Evolutionary conservation across 2,797 vertebrate genomes (phyloP).

Genomic region (Echiichthys vipera): DNA sequence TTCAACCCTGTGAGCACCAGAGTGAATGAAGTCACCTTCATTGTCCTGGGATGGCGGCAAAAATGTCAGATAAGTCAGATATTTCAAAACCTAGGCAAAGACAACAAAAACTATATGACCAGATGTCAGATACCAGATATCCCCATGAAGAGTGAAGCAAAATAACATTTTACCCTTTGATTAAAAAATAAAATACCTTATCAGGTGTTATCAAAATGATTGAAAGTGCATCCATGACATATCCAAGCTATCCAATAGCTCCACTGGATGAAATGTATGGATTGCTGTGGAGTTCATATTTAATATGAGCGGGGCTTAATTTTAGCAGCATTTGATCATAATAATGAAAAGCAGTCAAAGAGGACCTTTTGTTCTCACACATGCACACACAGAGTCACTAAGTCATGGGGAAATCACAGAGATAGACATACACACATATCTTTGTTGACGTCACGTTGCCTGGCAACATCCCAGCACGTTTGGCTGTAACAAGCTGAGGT

Average conservation of each 20-base stretch:
- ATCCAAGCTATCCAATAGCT: conserved; percentile 1
- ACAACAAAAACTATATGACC: too few species aligned
- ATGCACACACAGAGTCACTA: conserved; percentile 15
- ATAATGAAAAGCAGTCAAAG: conserved; percentile 57
- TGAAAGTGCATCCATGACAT: not conserved
- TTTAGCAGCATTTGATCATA: conserved; percentile 62
- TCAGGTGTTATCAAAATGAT: not conserved
- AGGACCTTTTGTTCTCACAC: conserved; percentile 54
- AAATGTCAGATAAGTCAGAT: too few species aligned
- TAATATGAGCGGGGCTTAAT: conserved; percentile 50
- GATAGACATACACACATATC: conserved; percentile 55
- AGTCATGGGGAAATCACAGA: conserved; percentile 57
- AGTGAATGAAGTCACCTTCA: too few species aligned
- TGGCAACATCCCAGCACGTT: conserved; percentile 79
- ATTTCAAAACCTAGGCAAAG: too few species aligned
- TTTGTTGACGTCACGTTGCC: conserved; percentile 79
- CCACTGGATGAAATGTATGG: conserved; percentile 22
- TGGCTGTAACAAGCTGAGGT: conserved; percentile 70
- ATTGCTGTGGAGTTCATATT: conserved; percentile 24
- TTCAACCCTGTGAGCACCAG: not conserved
- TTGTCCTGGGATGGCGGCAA: too few species aligned
- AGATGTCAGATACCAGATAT: too few species aligned
- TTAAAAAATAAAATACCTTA: not conserved
- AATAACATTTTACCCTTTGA: not conserved
- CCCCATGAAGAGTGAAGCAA: too few species aligned